Evolutionary conservation across 2,113 vertebrate genomes (phyloP), one percentile per base, ranked within the genome.

Genomic region (Antennarius striatus): DNA sequence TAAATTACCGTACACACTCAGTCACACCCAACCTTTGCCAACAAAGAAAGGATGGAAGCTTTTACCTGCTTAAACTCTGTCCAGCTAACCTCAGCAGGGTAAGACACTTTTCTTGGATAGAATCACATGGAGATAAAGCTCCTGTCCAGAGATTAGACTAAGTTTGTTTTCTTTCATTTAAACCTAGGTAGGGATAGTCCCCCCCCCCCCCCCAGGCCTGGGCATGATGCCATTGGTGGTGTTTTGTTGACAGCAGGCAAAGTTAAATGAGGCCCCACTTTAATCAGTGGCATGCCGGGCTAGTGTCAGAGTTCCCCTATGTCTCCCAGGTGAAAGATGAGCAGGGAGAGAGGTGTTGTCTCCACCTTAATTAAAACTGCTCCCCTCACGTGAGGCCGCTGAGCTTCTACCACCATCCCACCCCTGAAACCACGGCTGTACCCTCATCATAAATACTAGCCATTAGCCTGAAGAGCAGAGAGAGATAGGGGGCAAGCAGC

Each of bases 311-410:
- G 91, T 92, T 93, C 90, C 90, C 76, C 53, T 72, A 91, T 90
- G 89, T 90, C 91, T 93, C 91, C 88, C 93, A 94, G 94, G 93
- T 94, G 93, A 94, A 93, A 93, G 92, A 92, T 92, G 91, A 93
- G 67, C 87, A 86, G 86, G 86, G 84, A 88, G 86, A 88, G 82
- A 90, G 88, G 87, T 91, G 89, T 90, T 87, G 87, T 90, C 88
- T 90, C 79, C 75, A 82, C 73, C 59, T 92, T 93, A 93, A 93
- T 93, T 93, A 93, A 93, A 93, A 91, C 79, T 73, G 83, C 75
- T 88, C 84, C 74, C 76, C 77, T 85, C 81, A 86, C 79, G 71
- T 57, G 73, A 80, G 81, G 80, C 82, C 68, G 79, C 72, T 13
- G 63, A 46, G 12, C 68, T 60, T 76, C 71, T 63, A 80, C 79